These are phyloP conservation scores for Microplitis manilae DNA, from an alignment of 2,888 invertebrate species.

Conservation along the genomic window DNA sequence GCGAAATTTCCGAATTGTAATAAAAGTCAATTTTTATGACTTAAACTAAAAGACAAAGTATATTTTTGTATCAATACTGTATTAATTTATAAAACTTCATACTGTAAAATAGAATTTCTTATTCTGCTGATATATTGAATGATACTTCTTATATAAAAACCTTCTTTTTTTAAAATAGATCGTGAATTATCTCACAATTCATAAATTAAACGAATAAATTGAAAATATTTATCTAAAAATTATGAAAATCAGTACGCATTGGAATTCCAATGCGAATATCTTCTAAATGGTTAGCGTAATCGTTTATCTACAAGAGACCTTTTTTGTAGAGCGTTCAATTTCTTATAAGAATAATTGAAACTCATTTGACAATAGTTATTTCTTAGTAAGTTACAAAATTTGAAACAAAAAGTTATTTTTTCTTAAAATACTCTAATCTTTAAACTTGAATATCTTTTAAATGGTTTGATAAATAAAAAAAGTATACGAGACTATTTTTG, in stretches of 20 bases:
- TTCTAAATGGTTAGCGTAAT: conserved; percentile 6
- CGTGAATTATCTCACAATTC: no score
- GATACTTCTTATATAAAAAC: not conserved
- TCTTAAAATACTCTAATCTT: conserved; percentile 16
- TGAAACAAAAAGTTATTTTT: conserved; percentile 5
- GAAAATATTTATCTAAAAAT: conserved; percentile 4
- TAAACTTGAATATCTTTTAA: conserved; percentile 22
- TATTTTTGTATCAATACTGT: no score
- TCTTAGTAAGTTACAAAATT: conserved; percentile 8
- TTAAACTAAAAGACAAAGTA: no score
- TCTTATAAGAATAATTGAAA: not conserved
- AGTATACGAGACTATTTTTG: conserved; percentile 1
- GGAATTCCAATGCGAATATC: conserved; percentile 5
- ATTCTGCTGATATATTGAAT: not conserved
- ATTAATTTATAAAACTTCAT: no score
- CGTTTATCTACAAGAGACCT: conserved; percentile 5
- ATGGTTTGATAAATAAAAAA: conserved; percentile 17
- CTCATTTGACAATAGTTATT: not conserved
- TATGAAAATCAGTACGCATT: not conserved
- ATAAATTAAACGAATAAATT: no score
- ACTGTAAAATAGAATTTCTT: conserved; percentile 22
- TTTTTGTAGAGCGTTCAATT: conserved; percentile 29
- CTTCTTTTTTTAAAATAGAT: no score
- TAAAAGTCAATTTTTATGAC: not conserved
- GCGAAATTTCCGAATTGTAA: conserved; percentile 22